Evolutionary conservation across 37 sponge, comb jelly and placozoan genomes (phyloP).

Genomic region (Petrosia ficiformis): DNA sequence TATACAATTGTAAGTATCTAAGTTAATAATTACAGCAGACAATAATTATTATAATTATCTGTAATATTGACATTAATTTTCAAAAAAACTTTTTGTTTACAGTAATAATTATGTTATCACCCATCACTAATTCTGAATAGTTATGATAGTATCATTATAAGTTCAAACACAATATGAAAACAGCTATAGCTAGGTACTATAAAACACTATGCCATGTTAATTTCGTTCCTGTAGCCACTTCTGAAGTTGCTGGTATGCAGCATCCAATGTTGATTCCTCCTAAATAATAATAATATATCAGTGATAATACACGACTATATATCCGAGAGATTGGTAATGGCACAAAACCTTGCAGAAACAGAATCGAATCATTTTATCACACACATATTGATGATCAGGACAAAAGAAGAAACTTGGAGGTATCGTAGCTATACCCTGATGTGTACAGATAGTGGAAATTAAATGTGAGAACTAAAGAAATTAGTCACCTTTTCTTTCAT

Average conservation of each 20-base stretch:
- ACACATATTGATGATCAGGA: conserved; percentile 64
- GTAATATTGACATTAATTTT: background rate
- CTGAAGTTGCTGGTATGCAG: conserved; percentile 38
- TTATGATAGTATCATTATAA: no score
- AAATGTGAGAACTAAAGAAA: background rate
- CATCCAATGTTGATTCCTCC: conserved; percentile 59
- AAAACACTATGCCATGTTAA: no score
- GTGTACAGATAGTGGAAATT: background rate
- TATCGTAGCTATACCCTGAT: conserved; percentile 80
- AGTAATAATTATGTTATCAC: no score
- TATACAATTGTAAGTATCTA: no score
- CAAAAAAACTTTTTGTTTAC: no score
- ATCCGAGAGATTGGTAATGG: no score
- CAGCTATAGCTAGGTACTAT: no score
- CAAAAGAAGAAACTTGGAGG: conserved; percentile 88
- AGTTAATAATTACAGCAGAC: no score
- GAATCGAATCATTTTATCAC: conserved; percentile 73
- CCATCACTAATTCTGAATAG: no score
- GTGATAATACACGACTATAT: no score
- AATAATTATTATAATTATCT: conserved; percentile 2
- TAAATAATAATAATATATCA: background rate
- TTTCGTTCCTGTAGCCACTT: conserved; percentile 40
- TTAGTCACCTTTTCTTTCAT: conserved; percentile 75
- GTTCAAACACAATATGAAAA: no score
- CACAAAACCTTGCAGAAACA: conserved; percentile 71